phyloP scores from a whole-genome alignment of 1,140 invertebrate genomes.

The Hypsibius dujardini region DNA sequence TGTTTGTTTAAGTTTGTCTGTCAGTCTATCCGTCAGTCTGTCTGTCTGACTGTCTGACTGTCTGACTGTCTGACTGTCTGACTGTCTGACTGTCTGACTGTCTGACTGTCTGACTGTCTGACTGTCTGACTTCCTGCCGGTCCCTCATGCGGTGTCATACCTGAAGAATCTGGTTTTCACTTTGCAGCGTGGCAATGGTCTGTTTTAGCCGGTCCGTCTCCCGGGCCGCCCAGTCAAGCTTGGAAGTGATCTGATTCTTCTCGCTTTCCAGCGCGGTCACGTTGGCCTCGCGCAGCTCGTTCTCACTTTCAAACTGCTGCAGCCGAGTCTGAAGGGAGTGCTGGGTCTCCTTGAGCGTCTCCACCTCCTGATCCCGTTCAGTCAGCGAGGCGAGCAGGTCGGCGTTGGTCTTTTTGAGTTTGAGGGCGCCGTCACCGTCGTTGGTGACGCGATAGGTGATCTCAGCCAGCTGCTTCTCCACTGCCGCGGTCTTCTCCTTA shows the following conservation, averaged over 20 bases:
- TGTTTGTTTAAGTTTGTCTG: no score
- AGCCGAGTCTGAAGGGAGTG: conserved; percentile 55
- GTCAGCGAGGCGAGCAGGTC: conserved; percentile 45
- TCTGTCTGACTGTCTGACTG: no score
- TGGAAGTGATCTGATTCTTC: conserved; percentile 1
- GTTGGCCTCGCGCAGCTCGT: conserved; percentile 34
- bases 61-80: no score
- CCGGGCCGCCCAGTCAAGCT: background rate
- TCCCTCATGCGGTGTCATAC: no score
- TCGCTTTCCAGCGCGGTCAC: conserved; percentile 6
- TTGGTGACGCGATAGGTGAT: conserved; percentile 69
- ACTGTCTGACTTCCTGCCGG: no score
- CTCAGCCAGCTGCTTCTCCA: conserved; percentile 66
- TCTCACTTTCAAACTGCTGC: conserved; percentile 71
- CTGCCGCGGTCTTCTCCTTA: conserved; percentile 56
- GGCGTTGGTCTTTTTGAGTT: conserved; percentile 64
- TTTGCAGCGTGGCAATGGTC: conserved; percentile 8
- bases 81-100: no score
- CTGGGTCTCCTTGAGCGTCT: background rate
- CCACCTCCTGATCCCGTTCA: conserved; percentile 10
- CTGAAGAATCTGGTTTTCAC: background rate
- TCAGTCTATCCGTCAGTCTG: no score
- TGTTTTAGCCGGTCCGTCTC: conserved; percentile 10
- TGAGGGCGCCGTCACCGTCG: conserved; percentile 59
- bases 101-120: no score